A percentile compares a stretch with the other conserved stretches of the same genome.
Evolutionary conservation across 2,113 vertebrate species (phyloP).

Genomic region (Steatornis caripensis): DNA sequence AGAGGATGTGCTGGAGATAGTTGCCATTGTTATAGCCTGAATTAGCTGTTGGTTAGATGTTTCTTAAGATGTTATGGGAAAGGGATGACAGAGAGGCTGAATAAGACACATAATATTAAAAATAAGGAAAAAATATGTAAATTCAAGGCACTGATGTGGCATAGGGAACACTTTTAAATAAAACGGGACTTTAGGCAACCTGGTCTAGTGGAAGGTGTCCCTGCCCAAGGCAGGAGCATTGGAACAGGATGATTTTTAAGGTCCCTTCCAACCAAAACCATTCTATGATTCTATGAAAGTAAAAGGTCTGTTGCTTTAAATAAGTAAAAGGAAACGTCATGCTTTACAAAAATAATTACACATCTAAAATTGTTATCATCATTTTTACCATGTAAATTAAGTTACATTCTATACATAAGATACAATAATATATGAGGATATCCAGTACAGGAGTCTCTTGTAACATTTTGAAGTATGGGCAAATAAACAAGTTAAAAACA

Average conservation of each 20-base stretch:
- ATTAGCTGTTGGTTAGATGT: neutral
- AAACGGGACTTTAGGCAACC: too few species aligned
- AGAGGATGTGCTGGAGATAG: neutral
- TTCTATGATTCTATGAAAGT: too few species aligned
- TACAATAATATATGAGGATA: neutral
- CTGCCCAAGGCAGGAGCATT: too few species aligned
- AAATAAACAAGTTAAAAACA: neutral
- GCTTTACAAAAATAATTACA: neutral
- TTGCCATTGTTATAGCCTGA: neutral
- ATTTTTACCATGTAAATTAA: neutral
- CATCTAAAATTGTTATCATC: neutral
- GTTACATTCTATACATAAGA: neutral
- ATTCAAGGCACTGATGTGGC: neutral
- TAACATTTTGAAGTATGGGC: neutral
- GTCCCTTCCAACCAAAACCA: too few species aligned
- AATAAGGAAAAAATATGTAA: neutral
- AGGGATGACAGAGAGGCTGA: neutral
- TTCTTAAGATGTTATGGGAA: neutral
- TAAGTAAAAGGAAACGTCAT: neutral
- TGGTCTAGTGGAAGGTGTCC: too few species aligned
- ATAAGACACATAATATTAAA: neutral
- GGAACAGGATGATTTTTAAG: too few species aligned
- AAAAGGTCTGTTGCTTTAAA: neutral
- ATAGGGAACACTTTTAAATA: neutral
- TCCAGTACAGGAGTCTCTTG: neutral